phyloP scores from a whole-genome alignment of 2,113 vertebrate species.

The Saccopteryx leptura region DNA sequence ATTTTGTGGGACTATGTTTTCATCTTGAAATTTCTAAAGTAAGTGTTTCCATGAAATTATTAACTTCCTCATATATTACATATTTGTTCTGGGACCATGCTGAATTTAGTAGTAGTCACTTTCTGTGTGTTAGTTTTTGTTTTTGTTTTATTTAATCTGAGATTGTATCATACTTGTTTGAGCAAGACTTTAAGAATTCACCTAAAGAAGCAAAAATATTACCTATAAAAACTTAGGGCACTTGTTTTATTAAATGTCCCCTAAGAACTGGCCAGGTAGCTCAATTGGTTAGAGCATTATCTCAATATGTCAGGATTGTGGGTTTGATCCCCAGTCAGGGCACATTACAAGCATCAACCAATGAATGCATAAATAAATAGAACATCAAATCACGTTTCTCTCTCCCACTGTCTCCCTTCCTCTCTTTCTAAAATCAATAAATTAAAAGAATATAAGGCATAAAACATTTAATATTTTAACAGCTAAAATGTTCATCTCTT shows the following conservation, averaged over 20 bases:
- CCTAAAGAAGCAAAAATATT: background rate
- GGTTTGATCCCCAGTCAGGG: too few relatives aligned
- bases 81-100: background rate
- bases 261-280: background rate
- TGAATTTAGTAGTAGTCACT: background rate
- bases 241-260: background rate
- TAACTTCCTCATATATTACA: background rate
- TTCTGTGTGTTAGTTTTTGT: background rate
- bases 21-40: constrained; percentile 48
- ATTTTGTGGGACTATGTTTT: constrained; percentile 54
- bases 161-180: background rate
- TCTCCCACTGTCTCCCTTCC: too few relatives aligned
- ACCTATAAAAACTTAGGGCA: background rate
- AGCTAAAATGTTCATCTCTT: background rate
- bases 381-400: too few relatives aligned
- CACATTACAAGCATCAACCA: too few relatives aligned
- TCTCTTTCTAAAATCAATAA: too few relatives aligned
- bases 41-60: constrained; percentile 41
- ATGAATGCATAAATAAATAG: too few relatives aligned
- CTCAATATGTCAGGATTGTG: too few relatives aligned
- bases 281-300: too few relatives aligned
- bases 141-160: background rate
- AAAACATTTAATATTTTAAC: background rate
- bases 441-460: too few relatives aligned
- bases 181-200: background rate